These are phyloP conservation scores for Anseranas semipalmata DNA, from an alignment of 2,113 vertebrate species.

Conservation along the genomic window DNA sequence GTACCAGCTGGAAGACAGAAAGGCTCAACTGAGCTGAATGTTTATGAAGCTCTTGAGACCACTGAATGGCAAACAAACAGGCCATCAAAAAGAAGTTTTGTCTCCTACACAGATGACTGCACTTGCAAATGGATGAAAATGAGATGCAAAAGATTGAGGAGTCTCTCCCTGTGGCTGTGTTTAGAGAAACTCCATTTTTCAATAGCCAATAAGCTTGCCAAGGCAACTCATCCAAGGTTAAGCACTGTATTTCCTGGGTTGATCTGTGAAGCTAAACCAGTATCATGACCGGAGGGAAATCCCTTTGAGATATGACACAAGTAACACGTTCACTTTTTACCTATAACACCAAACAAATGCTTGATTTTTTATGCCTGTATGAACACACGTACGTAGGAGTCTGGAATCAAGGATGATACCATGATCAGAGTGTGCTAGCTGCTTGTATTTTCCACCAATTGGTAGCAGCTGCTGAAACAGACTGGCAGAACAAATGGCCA, in stretches of 20 bases:
- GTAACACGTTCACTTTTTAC: background rate
- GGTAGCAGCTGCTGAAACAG: background rate
- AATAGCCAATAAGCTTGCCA: background rate
- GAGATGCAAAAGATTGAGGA: background rate
- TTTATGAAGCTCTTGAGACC: background rate
- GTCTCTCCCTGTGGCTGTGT: background rate
- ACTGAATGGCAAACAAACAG: background rate
- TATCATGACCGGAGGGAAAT: background rate
- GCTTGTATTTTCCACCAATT: background rate
- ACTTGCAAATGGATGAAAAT: background rate
- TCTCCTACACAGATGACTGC: background rate
- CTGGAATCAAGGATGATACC: background rate
- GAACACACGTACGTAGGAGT: background rate
- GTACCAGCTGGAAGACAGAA: background rate
- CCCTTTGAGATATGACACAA: background rate
- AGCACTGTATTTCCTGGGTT: background rate
- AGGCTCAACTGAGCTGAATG: background rate
- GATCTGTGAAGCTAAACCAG: background rate
- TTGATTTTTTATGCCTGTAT: background rate
- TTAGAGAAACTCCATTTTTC: background rate
- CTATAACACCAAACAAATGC: rapidly evolving
- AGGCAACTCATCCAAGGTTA: background rate
- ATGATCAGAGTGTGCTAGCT: background rate
- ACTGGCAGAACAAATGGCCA: background rate
- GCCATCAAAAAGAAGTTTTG: background rate